These are phyloP conservation scores for Ctenicera cuprea DNA, from an alignment of 2,888 invertebrate genomes.

Conservation along the genomic window DNA sequence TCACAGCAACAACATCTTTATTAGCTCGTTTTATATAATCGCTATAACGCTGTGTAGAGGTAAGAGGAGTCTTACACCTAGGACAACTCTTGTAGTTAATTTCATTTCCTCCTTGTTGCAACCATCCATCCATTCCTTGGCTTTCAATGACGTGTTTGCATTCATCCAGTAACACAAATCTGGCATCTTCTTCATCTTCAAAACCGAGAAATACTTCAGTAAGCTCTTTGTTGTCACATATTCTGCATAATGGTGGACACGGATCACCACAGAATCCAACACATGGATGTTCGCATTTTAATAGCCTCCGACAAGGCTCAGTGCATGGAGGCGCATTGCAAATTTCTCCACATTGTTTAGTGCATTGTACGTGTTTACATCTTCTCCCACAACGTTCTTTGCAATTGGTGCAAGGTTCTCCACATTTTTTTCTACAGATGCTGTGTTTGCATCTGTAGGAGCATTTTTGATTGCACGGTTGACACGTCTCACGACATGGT, in stretches of 20 bases:
- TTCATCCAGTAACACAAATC: constrained; percentile 75
- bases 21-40: constrained; percentile 72
- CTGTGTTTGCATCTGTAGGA: constrained; percentile 74
- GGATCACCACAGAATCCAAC: constrained; percentile 84
- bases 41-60: constrained; percentile 77
- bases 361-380: constrained; percentile 75
- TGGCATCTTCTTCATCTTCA: constrained; percentile 76
- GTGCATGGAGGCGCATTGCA: constrained; percentile 73
- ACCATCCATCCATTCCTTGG: constrained; percentile 72
- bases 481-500: constrained; percentile 76
- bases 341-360: constrained; percentile 71
- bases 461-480: constrained; percentile 75
- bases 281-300: constrained; percentile 78
- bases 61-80: constrained; percentile 76
- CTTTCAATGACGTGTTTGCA: constrained; percentile 75
- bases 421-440: constrained; percentile 72
- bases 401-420: constrained; percentile 70
- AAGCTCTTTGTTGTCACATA: constrained; percentile 75
- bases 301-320: constrained; percentile 69
- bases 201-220: constrained; percentile 71
- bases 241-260: constrained; percentile 78
- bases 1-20: constrained; percentile 72
- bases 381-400: constrained; percentile 63
- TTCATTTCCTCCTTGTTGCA: constrained; percentile 53
- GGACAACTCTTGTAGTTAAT: constrained; percentile 74